A percentile compares a stretch with the other conserved stretches of the same genome.
Conservation (phyloP, 1,140 invertebrate species). For the Drosophila equinoxialis region DNA sequence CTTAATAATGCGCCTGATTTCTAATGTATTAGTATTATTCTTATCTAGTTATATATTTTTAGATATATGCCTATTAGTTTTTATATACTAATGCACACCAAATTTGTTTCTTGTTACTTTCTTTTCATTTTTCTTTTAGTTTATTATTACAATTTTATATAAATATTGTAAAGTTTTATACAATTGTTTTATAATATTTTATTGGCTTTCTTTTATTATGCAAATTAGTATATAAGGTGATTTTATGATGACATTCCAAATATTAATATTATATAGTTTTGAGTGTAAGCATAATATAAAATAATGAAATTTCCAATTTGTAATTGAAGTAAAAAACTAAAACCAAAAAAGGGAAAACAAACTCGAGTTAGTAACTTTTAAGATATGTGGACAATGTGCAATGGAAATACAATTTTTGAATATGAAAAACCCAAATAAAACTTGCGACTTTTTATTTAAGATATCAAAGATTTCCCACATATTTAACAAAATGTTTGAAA, state of each 20-base stretch:
- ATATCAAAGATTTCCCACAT: not conserved
- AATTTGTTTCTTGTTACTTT: not conserved
- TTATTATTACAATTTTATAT: slow-evolving; percentile 9
- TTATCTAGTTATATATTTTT: slow-evolving; percentile 25
- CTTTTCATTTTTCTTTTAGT: not conserved
- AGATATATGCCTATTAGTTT: slow-evolving; percentile 9
- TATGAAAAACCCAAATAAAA: not conserved
- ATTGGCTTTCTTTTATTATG: slow-evolving; percentile 35
- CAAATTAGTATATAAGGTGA: slow-evolving; percentile 56
- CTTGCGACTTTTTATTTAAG: not conserved
- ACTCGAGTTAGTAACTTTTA: slow-evolving; percentile 48
- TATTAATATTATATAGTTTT: slow-evolving; percentile 61
- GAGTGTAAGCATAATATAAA: slow-evolving; percentile 35
- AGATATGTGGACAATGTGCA: slow-evolving; percentile 10
- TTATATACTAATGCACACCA: not conserved
- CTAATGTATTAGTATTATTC: slow-evolving; percentile 53
- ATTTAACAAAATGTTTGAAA: too few species aligned
- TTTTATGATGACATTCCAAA: slow-evolving; percentile 80
- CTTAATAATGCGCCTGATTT: slow-evolving; percentile 54
- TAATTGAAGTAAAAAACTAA: not conserved
- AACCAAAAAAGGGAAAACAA: slow-evolving; percentile 25
- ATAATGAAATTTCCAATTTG: not conserved
- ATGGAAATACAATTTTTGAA: slow-evolving; percentile 11
- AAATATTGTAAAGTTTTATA: slow-evolving; percentile 54
- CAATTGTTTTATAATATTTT: slow-evolving; percentile 36